A percentile compares a stretch with the other conserved stretches of the same genome.
Conservation (phyloP, 2,113 vertebrate genomes). For the Uria lomvia region DNA sequence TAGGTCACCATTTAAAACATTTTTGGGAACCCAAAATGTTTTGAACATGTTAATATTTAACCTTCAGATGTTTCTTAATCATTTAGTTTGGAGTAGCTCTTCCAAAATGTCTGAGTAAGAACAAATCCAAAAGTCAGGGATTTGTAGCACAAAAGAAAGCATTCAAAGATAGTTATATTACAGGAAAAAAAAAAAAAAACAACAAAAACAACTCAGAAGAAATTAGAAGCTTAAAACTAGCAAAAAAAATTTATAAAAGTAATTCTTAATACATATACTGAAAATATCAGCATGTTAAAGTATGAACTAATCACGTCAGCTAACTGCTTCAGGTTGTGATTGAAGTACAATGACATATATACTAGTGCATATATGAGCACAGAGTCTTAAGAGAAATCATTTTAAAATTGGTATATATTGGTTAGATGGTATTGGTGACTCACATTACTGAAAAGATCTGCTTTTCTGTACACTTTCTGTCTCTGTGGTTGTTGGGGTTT, state of each 20-base stretch:
- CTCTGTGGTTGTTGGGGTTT: background rate
- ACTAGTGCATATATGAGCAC: background rate
- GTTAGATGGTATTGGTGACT: background rate
- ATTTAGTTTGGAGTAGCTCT: background rate
- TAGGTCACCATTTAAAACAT: background rate
- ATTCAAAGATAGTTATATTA: background rate
- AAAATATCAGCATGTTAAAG: background rate
- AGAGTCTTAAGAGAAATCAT: background rate
- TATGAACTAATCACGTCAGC: background rate
- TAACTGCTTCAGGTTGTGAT: background rate
- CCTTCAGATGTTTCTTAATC: background rate
- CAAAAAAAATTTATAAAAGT: background rate
- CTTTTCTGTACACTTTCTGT: background rate
- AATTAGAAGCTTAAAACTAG: background rate
- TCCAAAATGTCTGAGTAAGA: background rate
- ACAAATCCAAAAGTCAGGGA: background rate
- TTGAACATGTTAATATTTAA: background rate
- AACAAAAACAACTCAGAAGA: background rate
- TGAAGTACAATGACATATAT: background rate
- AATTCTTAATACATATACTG: background rate
- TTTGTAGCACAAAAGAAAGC: background rate
- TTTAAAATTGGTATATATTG: background rate
- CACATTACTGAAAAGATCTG: background rate
- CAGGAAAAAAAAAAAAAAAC: background rate
- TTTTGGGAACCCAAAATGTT: background rate